These are phyloP conservation scores for Arbacia lixula DNA, from an alignment of 53 echinoderm and acorn worm genomes.

Conservation along the genomic window DNA sequence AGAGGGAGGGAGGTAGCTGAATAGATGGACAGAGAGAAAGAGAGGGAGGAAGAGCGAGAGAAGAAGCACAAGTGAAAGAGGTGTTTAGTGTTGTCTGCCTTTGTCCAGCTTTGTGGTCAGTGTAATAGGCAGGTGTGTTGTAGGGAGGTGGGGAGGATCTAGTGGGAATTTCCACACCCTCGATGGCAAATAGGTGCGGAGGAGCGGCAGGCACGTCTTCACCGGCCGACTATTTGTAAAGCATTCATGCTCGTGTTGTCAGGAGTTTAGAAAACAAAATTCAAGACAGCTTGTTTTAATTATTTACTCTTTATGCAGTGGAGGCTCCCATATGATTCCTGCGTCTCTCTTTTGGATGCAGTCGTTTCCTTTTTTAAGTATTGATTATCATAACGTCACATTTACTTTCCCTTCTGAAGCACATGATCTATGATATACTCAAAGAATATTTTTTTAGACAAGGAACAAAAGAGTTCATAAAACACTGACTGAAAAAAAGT, in stretches of 20 bases:
- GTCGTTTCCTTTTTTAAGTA: too few species aligned
- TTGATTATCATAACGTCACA: too few species aligned
- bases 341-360: too few species aligned
- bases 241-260: conserved; percentile 11
- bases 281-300: too few species aligned
- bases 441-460: too few species aligned
- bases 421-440: too few species aligned
- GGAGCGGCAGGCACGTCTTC: conserved; percentile 20
- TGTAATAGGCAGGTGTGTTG: conserved; percentile 43
- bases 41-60: not conserved
- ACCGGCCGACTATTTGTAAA: conserved; percentile 12
- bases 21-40: not conserved
- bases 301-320: too few species aligned
- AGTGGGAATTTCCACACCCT: conserved; percentile 42
- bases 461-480: too few species aligned
- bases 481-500: too few species aligned
- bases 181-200: conserved; percentile 17
- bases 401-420: too few species aligned
- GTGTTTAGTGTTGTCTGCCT: conserved; percentile 26
- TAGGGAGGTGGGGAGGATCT: conserved; percentile 1
- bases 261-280: too few species aligned
- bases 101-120: conserved; percentile 36
- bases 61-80: not conserved
- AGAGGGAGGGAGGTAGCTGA: not conserved
- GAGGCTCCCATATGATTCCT: too few species aligned